Evolutionary conservation across 1,140 invertebrate genomes (phyloP).

Genomic region (Mizuhopecten yessoensis): DNA sequence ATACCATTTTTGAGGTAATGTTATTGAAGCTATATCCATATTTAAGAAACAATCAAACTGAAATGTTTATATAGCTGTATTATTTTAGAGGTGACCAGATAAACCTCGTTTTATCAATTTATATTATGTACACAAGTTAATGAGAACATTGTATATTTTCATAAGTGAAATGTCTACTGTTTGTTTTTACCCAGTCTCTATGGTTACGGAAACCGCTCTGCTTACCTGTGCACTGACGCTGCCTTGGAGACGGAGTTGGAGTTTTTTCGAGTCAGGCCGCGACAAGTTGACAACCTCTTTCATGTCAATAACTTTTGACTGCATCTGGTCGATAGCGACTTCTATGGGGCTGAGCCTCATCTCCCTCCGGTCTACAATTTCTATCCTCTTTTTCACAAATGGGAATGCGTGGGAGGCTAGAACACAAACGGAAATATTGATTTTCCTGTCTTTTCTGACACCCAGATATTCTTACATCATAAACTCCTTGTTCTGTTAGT

Average conservation of each 20-base stretch:
- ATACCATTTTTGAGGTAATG: too few species aligned
- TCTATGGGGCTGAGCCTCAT: conserved; percentile 95
- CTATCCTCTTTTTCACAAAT: conserved; percentile 94
- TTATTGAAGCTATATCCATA: too few species aligned
- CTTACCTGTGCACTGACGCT: conserved; percentile 92
- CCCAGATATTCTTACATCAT: too few species aligned
- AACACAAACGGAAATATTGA: conserved; percentile 31
- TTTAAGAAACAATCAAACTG: too few species aligned
- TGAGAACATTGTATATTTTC: too few species aligned
- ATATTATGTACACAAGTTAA: too few species aligned
- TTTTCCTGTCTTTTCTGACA: background rate
- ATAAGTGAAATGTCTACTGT: too few species aligned
- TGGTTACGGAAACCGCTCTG: background rate
- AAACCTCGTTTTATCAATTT: too few species aligned
- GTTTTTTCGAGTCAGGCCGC: conserved; percentile 92
- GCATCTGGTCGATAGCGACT: conserved; percentile 97
- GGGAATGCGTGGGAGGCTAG: conserved; percentile 88
- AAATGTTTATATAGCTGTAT: too few species aligned
- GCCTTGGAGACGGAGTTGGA: conserved; percentile 93
- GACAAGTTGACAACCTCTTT: conserved; percentile 92
- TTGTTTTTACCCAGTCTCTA: background rate
- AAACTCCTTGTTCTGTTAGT: too few species aligned
- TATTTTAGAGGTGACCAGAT: too few species aligned
- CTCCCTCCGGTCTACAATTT: conserved; percentile 89
- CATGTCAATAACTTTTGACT: conserved; percentile 90